Evolutionary conservation across 2,113 vertebrate species (phyloP), one percentile per base, ranked within the genome.

Genomic region (Rhineura floridana): DNA sequence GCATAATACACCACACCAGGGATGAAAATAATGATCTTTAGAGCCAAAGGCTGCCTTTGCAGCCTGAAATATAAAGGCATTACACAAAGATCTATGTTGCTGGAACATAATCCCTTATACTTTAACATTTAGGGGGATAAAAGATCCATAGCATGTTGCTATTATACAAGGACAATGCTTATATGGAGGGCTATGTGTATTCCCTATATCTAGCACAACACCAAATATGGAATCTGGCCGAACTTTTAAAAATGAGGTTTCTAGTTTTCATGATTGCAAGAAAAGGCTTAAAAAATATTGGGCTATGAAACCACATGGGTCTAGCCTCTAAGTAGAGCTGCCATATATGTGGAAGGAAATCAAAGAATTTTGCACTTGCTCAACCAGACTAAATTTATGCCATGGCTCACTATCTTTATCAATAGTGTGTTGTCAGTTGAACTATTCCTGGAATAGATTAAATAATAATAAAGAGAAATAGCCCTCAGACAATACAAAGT

Each of bases 41-140:
- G 55, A 82, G 72, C 83, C 79, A 65, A 83, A 77, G n/a, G 73
- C 39, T 72, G 33, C 59, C 75, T 69, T 86, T 86, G 36, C 21
- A 69, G 77, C 81, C 46, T 23, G 44, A 77, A 83, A 36, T 52
- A 77, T 52, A 83, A 88, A 77, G 36, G 36, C 28, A 42, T 21
- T 52, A 52, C 30, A 52, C 36, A 48, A 36, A 83, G 52, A 83
- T 8, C 15, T 83, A n/a, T 23, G n/a, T 17, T 67, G 46, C 25
- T 77, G 33, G 17, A 83, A 50, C 15, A 77, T 10, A 52, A 81
- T 30, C 33, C 69, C 55, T 83, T 83, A 48, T 36, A 39, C 23
- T 83, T 77, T 76, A 75, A 63, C 30, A 65, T 48, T 70, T 63
- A 25, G n/a, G 12, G 33, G 9, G 21, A 39, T 6, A 33, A 30